phyloP scores from a whole-genome alignment of 2,113 vertebrate species.

The Rhinopomastus cyanomelas region DNA sequence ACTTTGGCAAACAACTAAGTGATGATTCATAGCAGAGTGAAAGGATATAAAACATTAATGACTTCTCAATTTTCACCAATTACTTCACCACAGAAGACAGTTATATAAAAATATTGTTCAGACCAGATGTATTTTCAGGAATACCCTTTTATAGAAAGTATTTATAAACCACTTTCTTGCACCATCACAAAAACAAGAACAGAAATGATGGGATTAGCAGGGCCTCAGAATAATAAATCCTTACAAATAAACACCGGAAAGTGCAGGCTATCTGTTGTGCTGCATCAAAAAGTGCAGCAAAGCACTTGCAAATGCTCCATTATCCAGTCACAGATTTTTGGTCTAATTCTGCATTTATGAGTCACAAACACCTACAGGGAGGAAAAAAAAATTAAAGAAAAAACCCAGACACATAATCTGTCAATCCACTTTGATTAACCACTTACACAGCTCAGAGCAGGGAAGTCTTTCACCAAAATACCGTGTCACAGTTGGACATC shows the following conservation, averaged over 20 bases:
- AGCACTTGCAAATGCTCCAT: constrained; percentile 59
- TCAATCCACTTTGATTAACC: constrained; percentile 45
- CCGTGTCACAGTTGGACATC: neutral
- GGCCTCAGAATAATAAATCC: constrained; percentile 45
- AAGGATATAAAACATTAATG: constrained; percentile 53
- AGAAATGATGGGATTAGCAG: constrained; percentile 43
- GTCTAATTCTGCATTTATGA: constrained; percentile 71
- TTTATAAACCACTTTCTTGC: constrained; percentile 55
- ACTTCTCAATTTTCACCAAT: constrained; percentile 54
- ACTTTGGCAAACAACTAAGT: constrained; percentile 46
- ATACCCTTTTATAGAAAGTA: constrained; percentile 49
- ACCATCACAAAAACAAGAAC: constrained; percentile 36
- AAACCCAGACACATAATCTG: constrained; percentile 43
- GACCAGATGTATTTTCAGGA: constrained; percentile 54
- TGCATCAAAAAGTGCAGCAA: constrained; percentile 45
- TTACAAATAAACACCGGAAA: constrained; percentile 25
- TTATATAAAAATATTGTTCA: constrained; percentile 52
- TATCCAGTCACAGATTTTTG: constrained; percentile 47
- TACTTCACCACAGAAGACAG: constrained; percentile 53
- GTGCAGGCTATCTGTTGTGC: constrained; percentile 38
- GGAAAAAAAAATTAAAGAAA: neutral
- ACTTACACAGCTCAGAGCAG: neutral
- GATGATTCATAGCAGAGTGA: constrained; percentile 29
- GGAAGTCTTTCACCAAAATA: constrained; percentile 15
- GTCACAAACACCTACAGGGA: constrained; percentile 66